Evolutionary conservation across 1,140 invertebrate genomes (phyloP), one percentile per base, ranked within the genome.

Genomic region (Drosophila biarmipes): DNA sequence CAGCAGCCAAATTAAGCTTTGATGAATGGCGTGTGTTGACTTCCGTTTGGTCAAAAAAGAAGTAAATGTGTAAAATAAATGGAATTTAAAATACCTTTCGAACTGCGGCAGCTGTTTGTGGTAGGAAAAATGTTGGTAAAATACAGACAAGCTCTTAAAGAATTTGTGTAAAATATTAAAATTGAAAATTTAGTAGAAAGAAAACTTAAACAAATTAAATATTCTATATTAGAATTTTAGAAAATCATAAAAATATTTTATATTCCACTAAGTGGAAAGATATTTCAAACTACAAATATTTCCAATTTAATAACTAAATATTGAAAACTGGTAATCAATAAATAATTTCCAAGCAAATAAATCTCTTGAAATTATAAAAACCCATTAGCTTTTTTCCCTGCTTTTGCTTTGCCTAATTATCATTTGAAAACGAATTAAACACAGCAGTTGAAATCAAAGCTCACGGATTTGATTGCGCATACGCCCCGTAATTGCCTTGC

Each of bases 11-110:
- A 75, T 66, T 45, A 19, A 64, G 71, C 52, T 74, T 75, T 75
- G 71, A 67, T 66, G 59, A 42, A 76, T 80, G 72, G 73, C 72
- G 61, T 75, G 78, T 64, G 58, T 72, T 57, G 59, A 76, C 78
- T 82, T 82, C 80, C 80, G 80, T 75, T 75, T 67, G 42, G 14
- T 15, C 17, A 48, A 62, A 45, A 42, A 21, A 21, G 10, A 48
- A 43, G 8, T 34, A 51, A 64, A 71, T 55, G 19, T 67, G 37
- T 64, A 63, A 78, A 71, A 54, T 40, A 57, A 58, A 71, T 69
- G 63, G 14, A 46, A 61, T 54, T 58, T 15, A 45, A 57, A 75
- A 19, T 34, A 17, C 15, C 34, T 35, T 45, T 14, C 6, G 37
- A 43, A 19, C 29, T 8, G 12, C 12, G 31, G 21, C 38, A 66